phyloP scores from a whole-genome alignment of 2,888 invertebrate species.

The Malacosoma neustria region DNA sequence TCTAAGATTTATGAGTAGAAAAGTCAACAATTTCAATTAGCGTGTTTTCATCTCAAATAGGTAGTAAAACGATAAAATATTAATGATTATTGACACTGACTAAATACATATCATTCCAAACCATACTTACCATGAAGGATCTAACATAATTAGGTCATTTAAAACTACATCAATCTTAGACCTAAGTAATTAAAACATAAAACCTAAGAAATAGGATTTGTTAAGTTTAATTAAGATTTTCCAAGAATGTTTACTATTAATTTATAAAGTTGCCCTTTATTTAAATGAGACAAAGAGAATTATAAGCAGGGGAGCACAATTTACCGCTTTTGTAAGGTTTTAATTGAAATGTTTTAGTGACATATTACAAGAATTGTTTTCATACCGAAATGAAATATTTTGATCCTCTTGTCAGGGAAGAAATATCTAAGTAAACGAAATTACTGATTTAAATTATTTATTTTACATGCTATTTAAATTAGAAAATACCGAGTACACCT shows the following conservation, averaged over 20 bases:
- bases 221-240: constrained; percentile 1
- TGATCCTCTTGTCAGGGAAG: constrained; percentile 28
- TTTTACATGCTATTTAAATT: neutral
- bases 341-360: constrained; percentile 8
- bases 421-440: constrained; percentile 34
- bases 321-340: neutral
- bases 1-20: too few species aligned
- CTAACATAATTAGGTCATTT: too few species aligned
- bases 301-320: neutral
- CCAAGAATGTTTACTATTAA: constrained; percentile 1
- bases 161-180: neutral
- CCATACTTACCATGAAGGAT: too few species aligned
- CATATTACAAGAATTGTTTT: constrained; percentile 7
- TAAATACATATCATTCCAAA: too few species aligned
- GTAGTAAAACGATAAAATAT: too few species aligned
- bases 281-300: neutral
- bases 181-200: neutral
- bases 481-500: neutral
- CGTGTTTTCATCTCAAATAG: too few species aligned
- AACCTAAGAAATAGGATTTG: neutral
- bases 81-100: too few species aligned
- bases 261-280: neutral
- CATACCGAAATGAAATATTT: constrained; percentile 22
- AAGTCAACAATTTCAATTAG: too few species aligned
- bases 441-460: constrained; percentile 1